Conservation (phyloP, 2,113 vertebrate species). For the Leiothrix lutea region DNA sequence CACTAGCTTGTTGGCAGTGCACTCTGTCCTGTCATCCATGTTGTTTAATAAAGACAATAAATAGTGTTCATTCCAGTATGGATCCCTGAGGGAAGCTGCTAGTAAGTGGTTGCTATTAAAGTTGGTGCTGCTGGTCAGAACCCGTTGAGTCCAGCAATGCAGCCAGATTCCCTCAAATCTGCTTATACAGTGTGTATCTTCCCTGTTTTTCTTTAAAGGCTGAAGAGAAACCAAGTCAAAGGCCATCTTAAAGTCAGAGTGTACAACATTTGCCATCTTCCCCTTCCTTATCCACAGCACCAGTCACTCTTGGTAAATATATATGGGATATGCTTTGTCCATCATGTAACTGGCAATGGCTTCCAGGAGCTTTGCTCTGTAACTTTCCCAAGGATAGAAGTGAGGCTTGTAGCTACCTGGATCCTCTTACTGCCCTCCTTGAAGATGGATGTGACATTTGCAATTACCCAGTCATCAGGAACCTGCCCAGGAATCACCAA, state of each 20-base stretch:
- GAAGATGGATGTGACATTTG: neutral
- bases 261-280: neutral
- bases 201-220: neutral
- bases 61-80: neutral
- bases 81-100: neutral
- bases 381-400: neutral
- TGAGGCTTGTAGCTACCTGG: neutral
- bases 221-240: neutral
- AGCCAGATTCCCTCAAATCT: neutral
- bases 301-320: neutral
- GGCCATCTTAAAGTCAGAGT: neutral
- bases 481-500: neutral
- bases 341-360: neutral
- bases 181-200: neutral
- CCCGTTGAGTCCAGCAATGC: neutral
- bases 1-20: neutral
- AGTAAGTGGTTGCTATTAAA: neutral
- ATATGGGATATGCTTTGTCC: neutral
- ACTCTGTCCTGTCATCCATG: neutral
- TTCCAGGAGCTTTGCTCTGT: neutral
- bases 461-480: neutral
- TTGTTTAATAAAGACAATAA: neutral
- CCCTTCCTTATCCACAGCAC: neutral
- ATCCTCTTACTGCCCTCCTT: neutral
- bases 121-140: neutral